These are phyloP conservation scores for Bambusicola thoracicus DNA, from an alignment of 2,113 vertebrate genomes.

Conservation along the genomic window DNA sequence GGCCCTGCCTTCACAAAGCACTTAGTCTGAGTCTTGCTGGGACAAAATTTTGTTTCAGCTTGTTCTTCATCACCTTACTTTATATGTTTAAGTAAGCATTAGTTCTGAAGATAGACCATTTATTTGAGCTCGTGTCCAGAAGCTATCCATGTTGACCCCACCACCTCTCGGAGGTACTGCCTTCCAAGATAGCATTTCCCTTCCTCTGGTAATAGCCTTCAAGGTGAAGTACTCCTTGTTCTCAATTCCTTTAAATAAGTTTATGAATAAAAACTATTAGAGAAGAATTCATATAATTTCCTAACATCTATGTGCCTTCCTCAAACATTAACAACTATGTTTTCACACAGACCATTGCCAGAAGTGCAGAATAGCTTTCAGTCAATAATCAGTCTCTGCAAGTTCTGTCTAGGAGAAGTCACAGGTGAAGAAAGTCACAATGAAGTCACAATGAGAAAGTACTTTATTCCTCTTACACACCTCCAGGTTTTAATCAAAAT, in stretches of 20 bases:
- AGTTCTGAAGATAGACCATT: not conserved
- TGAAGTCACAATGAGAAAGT: conserved; percentile 6
- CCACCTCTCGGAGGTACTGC: not conserved
- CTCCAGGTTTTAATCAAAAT: conserved; percentile 48
- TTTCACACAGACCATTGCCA: not conserved
- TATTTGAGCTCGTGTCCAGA: not conserved
- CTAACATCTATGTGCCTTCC: not conserved
- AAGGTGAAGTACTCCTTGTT: not conserved
- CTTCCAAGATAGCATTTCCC: not conserved
- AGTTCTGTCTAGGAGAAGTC: not conserved
- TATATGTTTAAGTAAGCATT: fast-evolving
- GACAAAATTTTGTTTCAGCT: not conserved
- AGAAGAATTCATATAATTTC: not conserved
- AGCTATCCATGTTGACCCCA: not conserved
- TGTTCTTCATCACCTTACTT: not conserved
- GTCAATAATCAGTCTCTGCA: not conserved
- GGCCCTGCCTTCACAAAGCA: not conserved
- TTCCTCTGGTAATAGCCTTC: not conserved
- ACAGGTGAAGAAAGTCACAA: too few relatives aligned
- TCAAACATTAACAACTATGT: not conserved
- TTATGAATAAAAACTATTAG: not conserved
- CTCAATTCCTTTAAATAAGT: not conserved
- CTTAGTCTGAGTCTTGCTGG: not conserved
- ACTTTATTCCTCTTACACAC: conserved; percentile 17
- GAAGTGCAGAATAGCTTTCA: not conserved